A percentile compares a stretch with the other conserved stretches of the same genome.
These are phyloP conservation scores for Eristalis arbustorum DNA, from an alignment of 2,888 invertebrate genomes.

Conservation along the genomic window DNA sequence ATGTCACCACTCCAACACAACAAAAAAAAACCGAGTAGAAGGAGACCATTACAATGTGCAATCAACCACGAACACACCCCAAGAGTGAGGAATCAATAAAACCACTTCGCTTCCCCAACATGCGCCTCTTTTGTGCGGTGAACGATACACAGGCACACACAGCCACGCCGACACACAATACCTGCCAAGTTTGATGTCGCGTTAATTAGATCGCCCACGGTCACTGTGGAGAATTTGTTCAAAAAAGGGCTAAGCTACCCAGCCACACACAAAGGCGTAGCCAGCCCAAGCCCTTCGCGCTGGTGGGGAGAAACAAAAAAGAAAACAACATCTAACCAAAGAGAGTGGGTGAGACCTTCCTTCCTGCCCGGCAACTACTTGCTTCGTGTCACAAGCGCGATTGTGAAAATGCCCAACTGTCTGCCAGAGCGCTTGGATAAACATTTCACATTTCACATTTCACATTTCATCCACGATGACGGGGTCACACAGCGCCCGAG, in stretches of 20 bases:
- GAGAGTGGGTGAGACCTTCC: conserved; percentile 12
- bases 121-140: background rate
- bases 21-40: background rate
- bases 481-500: background rate
- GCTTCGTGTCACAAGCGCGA: conserved; percentile 19
- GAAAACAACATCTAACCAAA: background rate
- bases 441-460: conserved; percentile 61
- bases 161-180: background rate
- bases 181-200: conserved; percentile 21
- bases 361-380: background rate
- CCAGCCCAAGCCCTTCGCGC: background rate
- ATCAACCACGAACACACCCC: conserved; percentile 28
- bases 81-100: conserved; percentile 21
- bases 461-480: conserved; percentile 29
- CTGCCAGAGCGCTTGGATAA: conserved; percentile 58
- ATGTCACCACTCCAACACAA: background rate
- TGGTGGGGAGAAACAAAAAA: background rate
- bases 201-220: conserved; percentile 56
- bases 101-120: background rate
- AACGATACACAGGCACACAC: background rate
- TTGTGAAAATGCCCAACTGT: conserved; percentile 69
- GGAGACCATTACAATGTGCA: background rate
- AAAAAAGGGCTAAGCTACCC: conserved; percentile 32
- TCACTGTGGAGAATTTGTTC: conserved; percentile 11
- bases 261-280: conserved; percentile 13